Percentiles rank a stretch among this genome's conserved stretches.
Evolutionary conservation across 64 coral and sea anemone species (phyloP).

Genomic region (Hydrozoanthus tunicans): DNA sequence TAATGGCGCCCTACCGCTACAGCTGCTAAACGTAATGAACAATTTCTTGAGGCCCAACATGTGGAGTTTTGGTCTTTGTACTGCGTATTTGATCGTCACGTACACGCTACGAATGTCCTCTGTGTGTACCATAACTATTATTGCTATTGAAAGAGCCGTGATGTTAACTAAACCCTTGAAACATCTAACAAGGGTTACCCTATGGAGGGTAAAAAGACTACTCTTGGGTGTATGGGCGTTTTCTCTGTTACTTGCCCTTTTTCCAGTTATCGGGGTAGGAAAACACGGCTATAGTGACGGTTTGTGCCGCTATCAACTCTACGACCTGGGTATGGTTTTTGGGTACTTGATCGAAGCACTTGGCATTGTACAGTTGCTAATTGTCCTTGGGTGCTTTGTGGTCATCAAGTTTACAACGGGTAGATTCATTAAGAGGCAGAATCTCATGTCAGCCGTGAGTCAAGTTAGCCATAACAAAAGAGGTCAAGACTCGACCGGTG

Average conservation of each 20-base stretch:
- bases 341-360: conserved; percentile 73
- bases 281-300: conserved; percentile 63
- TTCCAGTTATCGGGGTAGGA: conserved; percentile 83
- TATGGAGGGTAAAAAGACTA: conserved; percentile 45
- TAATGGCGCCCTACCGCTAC: conserved; percentile 74
- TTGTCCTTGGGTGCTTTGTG: conserved; percentile 85
- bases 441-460: conserved; percentile 67
- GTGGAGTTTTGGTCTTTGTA: conserved; percentile 69
- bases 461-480: conserved; percentile 54
- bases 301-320: conserved; percentile 86
- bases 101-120: conserved; percentile 90
- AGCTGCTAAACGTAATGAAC: conserved; percentile 81
- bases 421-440: conserved; percentile 86
- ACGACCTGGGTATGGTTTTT: conserved; percentile 68
- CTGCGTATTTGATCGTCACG: conserved; percentile 69
- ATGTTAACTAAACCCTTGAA: conserved; percentile 79
- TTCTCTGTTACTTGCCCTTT: conserved; percentile 66
- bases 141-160: conserved; percentile 78
- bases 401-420: conserved; percentile 82
- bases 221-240: conserved; percentile 61
- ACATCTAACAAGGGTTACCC: conserved; percentile 73
- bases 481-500: conserved; percentile 56
- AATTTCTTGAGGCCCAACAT: conserved; percentile 78
- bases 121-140: conserved; percentile 93
- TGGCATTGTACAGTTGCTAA: conserved; percentile 70